Evolutionary conservation across 2,797 vertebrate genomes (phyloP).

Genomic region (Oryzias sinensis): DNA sequence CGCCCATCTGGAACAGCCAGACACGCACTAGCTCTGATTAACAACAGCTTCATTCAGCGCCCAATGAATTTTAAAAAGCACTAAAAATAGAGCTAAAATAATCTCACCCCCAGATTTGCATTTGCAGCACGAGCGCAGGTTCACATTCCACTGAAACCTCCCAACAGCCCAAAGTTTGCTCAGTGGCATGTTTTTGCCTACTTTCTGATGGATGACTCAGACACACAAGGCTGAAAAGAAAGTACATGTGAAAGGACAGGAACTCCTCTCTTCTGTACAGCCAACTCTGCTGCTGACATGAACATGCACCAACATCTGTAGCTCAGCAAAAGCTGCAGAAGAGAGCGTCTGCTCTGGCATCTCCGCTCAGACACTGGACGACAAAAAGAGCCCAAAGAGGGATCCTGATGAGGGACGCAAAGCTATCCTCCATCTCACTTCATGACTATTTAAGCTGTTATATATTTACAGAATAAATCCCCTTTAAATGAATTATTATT

Average conservation of each 20-base stretch:
- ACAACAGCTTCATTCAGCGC: neutral
- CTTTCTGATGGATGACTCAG: slow-evolving; percentile 9
- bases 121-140: slow-evolving; percentile 36
- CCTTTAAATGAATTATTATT: too few relatives aligned
- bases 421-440: too few relatives aligned
- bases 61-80: neutral
- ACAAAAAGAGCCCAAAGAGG: neutral
- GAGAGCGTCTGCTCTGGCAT: slow-evolving; percentile 13
- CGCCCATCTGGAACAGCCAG: too few relatives aligned
- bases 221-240: neutral
- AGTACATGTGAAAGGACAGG: neutral
- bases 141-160: slow-evolving; percentile 46
- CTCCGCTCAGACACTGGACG: neutral
- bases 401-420: too few relatives aligned
- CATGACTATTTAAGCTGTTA: too few relatives aligned
- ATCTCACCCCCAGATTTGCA: neutral
- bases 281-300: slow-evolving; percentile 14
- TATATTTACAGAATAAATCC: too few relatives aligned
- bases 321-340: slow-evolving; percentile 7
- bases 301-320: slow-evolving; percentile 31
- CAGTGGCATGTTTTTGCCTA: slow-evolving; percentile 15
- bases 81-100: neutral
- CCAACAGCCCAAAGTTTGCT: slow-evolving; percentile 32
- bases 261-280: slow-evolving; percentile 11
- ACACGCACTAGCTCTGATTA: neutral